Percentiles rank a stretch among this genome's conserved stretches.
Conservation (phyloP, 2,888 invertebrate species). For the Suillia variegata region DNA sequence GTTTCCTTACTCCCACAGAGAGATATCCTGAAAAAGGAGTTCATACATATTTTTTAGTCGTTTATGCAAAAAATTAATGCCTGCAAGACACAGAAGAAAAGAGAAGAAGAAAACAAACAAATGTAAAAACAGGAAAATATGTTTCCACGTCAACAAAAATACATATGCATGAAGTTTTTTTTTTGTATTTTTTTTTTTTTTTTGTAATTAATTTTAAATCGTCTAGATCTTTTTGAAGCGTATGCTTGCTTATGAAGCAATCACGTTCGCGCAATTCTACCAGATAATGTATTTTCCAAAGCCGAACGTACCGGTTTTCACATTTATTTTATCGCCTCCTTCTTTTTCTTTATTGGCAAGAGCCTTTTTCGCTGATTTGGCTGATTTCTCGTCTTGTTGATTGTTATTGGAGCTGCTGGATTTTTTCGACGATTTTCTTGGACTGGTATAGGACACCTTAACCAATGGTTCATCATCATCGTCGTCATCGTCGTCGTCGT, state of each 20-base stretch:
- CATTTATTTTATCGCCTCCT: conserved; percentile 55
- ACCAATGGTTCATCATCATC: conserved; percentile 49
- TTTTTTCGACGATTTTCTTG: conserved; percentile 39
- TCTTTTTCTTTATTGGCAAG: conserved; percentile 58
- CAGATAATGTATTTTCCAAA: conserved; percentile 83
- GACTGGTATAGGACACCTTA: conserved; percentile 56
- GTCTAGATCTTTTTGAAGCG: too few relatives aligned
- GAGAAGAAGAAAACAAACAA: conserved; percentile 40
- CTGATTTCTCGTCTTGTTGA: conserved; percentile 33
- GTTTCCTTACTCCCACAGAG: conserved; percentile 60
- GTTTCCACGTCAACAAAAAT: conserved; percentile 12
- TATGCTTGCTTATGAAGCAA: conserved; percentile 1
- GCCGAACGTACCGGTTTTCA: conserved; percentile 79
- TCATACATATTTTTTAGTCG: conserved; percentile 62
- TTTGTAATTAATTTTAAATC: too few relatives aligned
- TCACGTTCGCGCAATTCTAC: conserved; percentile 65
- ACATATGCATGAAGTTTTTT: conserved; percentile 1
- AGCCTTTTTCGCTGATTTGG: conserved; percentile 55
- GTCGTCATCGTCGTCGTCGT: conserved; percentile 38
- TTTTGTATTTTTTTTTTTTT: conserved; percentile 7
- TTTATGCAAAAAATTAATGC: conserved; percentile 61
- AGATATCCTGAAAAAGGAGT: conserved; percentile 62
- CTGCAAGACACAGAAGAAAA: conserved; percentile 59
- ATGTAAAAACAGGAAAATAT: conserved; percentile 27
- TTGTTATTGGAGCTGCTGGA: conserved; percentile 30